Evolutionary conservation across 2,888 invertebrate species (phyloP).

Genomic region (Drosophila gaucha): DNA sequence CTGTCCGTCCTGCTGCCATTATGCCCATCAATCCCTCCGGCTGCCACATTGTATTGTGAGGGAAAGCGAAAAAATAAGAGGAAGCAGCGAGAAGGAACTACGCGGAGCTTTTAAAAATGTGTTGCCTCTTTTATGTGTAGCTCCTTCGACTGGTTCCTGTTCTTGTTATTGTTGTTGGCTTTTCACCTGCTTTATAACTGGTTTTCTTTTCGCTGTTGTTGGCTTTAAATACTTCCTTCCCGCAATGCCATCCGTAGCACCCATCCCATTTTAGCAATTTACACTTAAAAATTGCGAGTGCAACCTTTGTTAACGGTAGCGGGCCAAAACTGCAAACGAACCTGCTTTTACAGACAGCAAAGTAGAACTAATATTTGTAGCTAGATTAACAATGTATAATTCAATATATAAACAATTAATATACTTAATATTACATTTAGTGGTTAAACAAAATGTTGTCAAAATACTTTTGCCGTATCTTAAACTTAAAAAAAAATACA

Average conservation of each 20-base stretch:
- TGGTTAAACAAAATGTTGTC: too few relatives aligned
- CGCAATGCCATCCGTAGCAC: not conserved
- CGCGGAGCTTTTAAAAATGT: constrained; percentile 37
- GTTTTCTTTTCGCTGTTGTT: constrained; percentile 20
- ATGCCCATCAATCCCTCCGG: constrained; percentile 45
- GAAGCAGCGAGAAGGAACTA: constrained; percentile 10
- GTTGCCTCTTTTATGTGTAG: constrained; percentile 38
- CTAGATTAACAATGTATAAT: too few relatives aligned
- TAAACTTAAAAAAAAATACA: too few relatives aligned
- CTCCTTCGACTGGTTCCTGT: constrained; percentile 1
- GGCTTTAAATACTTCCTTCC: constrained; percentile 37
- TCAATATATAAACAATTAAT: too few relatives aligned
- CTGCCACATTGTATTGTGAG: constrained; percentile 48
- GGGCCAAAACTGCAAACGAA: not conserved
- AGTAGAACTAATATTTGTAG: too few relatives aligned
- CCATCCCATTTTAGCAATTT: constrained; percentile 13
- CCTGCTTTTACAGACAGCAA: too few relatives aligned
- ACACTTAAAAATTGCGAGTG: constrained; percentile 23
- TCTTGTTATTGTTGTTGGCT: constrained; percentile 4
- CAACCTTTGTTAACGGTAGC: constrained; percentile 19
- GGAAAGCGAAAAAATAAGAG: not conserved
- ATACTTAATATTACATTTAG: too few relatives aligned
- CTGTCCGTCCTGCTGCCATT: constrained; percentile 12
- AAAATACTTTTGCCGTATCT: too few relatives aligned
- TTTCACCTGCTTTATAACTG: constrained; percentile 38